phyloP scores from a whole-genome alignment of 2,113 vertebrate genomes.

The Percina caprodes region DNA sequence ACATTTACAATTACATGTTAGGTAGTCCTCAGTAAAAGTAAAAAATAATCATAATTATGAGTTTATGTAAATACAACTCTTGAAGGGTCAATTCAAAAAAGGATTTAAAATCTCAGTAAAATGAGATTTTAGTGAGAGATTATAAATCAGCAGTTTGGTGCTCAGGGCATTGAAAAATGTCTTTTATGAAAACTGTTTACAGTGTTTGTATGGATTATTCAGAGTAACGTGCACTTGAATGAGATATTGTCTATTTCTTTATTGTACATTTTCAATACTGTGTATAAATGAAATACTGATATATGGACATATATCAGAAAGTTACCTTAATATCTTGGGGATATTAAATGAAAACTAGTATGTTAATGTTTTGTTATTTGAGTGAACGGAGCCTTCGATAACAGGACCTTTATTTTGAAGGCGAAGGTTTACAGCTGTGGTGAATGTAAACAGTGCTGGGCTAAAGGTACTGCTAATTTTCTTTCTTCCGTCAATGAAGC shows the following conservation, averaged over 20 bases:
- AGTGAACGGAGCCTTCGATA: background rate
- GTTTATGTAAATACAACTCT: background rate
- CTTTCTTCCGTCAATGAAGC: background rate
- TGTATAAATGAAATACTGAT: background rate
- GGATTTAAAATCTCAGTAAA: background rate
- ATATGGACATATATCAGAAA: background rate
- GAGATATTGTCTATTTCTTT: background rate
- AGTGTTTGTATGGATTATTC: background rate
- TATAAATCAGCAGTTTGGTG: too few species aligned
- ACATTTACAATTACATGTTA: constrained; percentile 1
- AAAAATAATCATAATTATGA: background rate
- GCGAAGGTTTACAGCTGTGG: background rate
- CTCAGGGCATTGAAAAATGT: background rate
- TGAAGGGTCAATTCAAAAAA: background rate
- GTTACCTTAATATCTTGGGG: background rate
- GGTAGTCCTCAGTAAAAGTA: background rate
- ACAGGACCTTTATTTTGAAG: constrained; percentile 65
- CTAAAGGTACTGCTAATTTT: background rate
- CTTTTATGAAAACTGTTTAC: background rate
- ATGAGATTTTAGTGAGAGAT: too few species aligned
- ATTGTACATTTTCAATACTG: background rate
- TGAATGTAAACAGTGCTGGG: constrained; percentile 5
- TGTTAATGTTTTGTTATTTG: background rate
- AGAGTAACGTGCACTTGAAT: background rate
- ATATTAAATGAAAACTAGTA: background rate